Evolutionary conservation across 2,888 invertebrate species (phyloP).

Genomic region (Nomada flava): DNA sequence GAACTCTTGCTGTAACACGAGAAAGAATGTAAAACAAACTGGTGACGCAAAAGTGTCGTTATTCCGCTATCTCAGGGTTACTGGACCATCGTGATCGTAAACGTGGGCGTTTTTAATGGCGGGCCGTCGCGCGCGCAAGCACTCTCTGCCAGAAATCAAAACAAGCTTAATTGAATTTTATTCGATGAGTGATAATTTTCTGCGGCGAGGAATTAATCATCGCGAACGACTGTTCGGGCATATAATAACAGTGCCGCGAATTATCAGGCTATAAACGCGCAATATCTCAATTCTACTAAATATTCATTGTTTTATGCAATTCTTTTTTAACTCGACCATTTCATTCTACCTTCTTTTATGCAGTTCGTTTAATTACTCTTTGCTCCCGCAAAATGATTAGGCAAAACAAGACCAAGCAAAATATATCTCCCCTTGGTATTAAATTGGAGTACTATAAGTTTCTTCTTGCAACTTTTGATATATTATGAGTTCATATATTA

Average conservation of each 20-base stretch:
- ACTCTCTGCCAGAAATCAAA: background rate
- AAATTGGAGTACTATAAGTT: too few relatives aligned
- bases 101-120: conserved; percentile 32
- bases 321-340: too few relatives aligned
- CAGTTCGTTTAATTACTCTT: too few relatives aligned
- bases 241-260: background rate
- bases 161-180: conserved; percentile 70
- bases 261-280: background rate
- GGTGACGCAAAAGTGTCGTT: background rate
- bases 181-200: conserved; percentile 75
- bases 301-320: background rate
- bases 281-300: background rate
- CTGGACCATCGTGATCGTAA: conserved; percentile 68
- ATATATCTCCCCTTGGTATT: too few relatives aligned
- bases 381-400: too few relatives aligned
- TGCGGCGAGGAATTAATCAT: conserved; percentile 8
- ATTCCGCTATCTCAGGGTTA: conserved; percentile 62
- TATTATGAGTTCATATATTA: background rate
- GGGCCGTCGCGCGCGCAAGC: background rate
- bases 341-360: too few relatives aligned
- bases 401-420: too few relatives aligned
- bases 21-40: background rate
- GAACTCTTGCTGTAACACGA: background rate
- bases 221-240: background rate
- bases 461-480: too few relatives aligned